These are phyloP conservation scores for Boloria selene DNA, from an alignment of 2,888 invertebrate genomes.

Conservation along the genomic window DNA sequence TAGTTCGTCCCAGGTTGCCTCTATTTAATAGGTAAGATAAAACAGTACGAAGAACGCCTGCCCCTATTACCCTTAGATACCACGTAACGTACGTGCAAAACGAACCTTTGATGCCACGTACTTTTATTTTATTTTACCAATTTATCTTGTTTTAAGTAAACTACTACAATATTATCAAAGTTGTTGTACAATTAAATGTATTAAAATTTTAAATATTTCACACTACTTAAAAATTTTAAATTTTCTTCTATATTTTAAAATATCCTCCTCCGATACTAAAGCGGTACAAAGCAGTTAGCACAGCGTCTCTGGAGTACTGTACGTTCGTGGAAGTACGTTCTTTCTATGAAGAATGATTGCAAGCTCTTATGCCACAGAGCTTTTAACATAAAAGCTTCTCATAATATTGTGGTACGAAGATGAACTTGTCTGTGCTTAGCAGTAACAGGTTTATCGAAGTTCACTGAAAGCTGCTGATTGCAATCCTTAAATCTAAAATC, in stretches of 20 bases:
- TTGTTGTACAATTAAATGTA: too few species aligned
- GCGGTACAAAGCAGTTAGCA: slow-evolving; percentile 2
- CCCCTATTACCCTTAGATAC: too few species aligned
- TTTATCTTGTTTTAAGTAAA: too few species aligned
- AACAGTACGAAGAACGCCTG: too few species aligned
- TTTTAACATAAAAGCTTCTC: slow-evolving; percentile 13
- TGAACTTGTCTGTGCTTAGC: neutral
- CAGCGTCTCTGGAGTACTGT: slow-evolving; percentile 6
- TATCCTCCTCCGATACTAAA: neutral
- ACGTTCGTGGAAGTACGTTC: slow-evolving; percentile 9
- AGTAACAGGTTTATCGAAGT: neutral
- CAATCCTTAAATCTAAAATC: too few species aligned
- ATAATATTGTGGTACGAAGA: slow-evolving; percentile 4
- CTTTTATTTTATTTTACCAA: too few species aligned
- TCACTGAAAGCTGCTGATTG: neutral
- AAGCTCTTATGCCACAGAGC: slow-evolving; percentile 8
- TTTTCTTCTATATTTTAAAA: neutral
- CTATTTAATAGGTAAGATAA: too few species aligned
- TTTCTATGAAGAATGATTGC: slow-evolving; percentile 18
- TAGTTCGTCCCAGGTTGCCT: too few species aligned
- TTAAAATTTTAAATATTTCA: too few species aligned
- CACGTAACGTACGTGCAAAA: too few species aligned
- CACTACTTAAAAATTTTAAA: neutral
- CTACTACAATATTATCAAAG: too few species aligned
- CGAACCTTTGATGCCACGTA: too few species aligned